Evolutionary conservation across 2,113 vertebrate species (phyloP).

Genomic region (Aix galericulata): DNA sequence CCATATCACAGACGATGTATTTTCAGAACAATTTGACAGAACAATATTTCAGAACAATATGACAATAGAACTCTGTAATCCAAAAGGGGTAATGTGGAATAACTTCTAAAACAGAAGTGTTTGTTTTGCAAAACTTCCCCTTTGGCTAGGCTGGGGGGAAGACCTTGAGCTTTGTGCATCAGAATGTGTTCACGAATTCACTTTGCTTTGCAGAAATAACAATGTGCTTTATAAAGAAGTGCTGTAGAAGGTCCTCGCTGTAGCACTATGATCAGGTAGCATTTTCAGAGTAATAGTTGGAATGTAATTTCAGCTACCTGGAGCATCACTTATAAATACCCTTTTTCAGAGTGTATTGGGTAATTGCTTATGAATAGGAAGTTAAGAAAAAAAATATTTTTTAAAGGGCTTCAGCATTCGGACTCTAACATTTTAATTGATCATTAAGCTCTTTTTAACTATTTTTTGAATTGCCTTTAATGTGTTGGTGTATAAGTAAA

Average conservation of each 20-base stretch:
- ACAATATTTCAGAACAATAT: not conserved
- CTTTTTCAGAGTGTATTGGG: not conserved
- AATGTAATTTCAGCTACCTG: not conserved
- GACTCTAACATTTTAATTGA: not conserved
- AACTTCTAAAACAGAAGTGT: not conserved
- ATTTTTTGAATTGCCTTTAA: not conserved
- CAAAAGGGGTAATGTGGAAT: not conserved
- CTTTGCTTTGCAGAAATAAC: not conserved
- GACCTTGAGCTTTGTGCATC: rapidly evolving
- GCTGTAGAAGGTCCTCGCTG: not conserved
- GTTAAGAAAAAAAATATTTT: not conserved
- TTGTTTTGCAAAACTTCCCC: not conserved
- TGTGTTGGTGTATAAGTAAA: not conserved
- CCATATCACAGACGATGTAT: not conserved
- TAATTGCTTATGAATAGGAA: not conserved
- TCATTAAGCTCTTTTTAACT: not conserved
- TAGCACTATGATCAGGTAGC: not conserved
- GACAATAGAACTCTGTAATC: not conserved
- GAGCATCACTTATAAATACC: not conserved
- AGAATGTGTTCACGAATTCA: not conserved
- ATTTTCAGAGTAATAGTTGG: not conserved
- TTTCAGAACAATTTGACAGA: not conserved
- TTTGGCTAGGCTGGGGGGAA: too few relatives aligned
- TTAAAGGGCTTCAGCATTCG: not conserved
- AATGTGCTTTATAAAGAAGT: rapidly evolving